phyloP scores from a whole-genome alignment of 1,140 invertebrate species.

The Atta cephalotes region DNA sequence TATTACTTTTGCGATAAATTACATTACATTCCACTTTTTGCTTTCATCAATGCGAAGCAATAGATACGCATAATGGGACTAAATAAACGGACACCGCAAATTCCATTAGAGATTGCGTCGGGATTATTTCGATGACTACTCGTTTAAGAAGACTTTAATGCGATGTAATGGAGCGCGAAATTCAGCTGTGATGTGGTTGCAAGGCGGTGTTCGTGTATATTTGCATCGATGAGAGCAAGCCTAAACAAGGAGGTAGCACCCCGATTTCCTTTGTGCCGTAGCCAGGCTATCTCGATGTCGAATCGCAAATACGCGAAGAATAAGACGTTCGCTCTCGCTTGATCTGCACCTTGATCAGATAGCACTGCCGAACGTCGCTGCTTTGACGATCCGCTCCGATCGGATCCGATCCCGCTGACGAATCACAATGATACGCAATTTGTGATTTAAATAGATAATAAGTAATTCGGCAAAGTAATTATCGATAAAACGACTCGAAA shows the following conservation, averaged over 20 bases:
- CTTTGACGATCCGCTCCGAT: constrained; percentile 55
- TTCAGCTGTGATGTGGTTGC: constrained; percentile 37
- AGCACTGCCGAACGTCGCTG: constrained; percentile 61
- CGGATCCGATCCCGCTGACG: constrained; percentile 14
- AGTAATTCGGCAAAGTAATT: constrained; percentile 58
- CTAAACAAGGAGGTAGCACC: constrained; percentile 61
- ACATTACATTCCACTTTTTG: background rate
- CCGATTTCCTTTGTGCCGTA: constrained; percentile 67
- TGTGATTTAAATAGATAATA: constrained; percentile 53
- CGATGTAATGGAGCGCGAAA: constrained; percentile 50
- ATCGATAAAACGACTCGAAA: background rate
- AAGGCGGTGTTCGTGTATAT: constrained; percentile 19
- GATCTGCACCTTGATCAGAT: constrained; percentile 70
- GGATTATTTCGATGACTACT: background rate
- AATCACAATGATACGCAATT: constrained; percentile 53
- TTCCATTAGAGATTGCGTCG: background rate
- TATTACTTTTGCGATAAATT: background rate
- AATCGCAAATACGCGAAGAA: constrained; percentile 72
- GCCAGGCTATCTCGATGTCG: constrained; percentile 69
- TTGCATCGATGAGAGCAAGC: constrained; percentile 44
- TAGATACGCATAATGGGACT: background rate
- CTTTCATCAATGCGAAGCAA: background rate
- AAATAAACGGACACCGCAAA: background rate
- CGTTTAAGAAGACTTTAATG: constrained; percentile 35
- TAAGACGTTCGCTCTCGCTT: constrained; percentile 69